A percentile compares a stretch with the other conserved stretches of the same genome.
Conservation (phyloP, 2,113 vertebrate genomes). For the Cervus canadensis region DNA sequence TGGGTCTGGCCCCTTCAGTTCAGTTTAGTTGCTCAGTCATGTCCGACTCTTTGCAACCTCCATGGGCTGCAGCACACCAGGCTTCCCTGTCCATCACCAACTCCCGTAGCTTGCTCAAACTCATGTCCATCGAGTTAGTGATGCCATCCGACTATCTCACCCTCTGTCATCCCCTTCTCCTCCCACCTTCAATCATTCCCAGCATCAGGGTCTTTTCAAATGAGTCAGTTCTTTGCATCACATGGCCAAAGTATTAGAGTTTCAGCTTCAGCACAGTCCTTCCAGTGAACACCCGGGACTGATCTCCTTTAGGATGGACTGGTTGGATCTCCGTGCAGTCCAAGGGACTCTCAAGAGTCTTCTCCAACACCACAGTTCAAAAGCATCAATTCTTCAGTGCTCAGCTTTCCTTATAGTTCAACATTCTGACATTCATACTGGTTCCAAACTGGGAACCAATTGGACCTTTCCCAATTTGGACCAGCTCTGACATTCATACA, state of each 20-base stretch:
- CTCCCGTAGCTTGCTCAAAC: neutral
- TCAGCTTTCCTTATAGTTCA: neutral
- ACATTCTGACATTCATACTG: neutral
- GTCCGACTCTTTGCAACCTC: rapidly evolving
- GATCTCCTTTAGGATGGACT: neutral
- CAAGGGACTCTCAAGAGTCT: neutral
- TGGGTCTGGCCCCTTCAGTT: neutral
- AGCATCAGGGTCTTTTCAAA: neutral
- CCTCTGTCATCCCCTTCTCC: neutral
- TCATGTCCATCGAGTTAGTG: neutral
- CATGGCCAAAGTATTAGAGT: neutral
- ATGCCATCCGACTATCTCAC: neutral
- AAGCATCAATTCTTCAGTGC: neutral
- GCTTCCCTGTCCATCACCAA: neutral
- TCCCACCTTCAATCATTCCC: neutral
- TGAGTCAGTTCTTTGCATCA: neutral
- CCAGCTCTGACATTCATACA: neutral
- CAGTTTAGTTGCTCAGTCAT: rapidly evolving
- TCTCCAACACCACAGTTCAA: neutral
- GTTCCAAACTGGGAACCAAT: too few species aligned
- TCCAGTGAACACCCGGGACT: neutral
- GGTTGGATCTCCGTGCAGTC: neutral
- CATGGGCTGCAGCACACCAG: neutral
- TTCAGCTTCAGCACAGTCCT: neutral
- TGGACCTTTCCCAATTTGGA: too few species aligned